These are phyloP conservation scores for Drosophila formosana DNA, from an alignment of 2,888 invertebrate genomes.

Conservation along the genomic window DNA sequence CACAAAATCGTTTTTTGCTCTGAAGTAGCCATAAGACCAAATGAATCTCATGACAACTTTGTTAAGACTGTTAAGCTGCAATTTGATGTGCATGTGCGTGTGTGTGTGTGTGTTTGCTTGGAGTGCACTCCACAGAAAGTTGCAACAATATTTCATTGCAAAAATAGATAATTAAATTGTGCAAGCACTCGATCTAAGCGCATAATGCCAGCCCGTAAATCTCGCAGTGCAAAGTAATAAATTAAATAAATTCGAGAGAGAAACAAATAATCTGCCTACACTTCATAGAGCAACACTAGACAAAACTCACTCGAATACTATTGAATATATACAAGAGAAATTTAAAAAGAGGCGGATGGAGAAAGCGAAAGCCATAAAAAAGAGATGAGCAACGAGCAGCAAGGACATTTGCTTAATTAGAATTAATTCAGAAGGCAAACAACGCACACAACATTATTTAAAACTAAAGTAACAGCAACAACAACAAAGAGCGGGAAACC, in stretches of 20 bases:
- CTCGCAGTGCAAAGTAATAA: background rate
- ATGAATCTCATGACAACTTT: slow-evolving; percentile 24
- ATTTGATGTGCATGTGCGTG: slow-evolving; percentile 1
- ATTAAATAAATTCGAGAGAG: background rate
- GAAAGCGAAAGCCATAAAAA: background rate
- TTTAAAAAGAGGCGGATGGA: no score
- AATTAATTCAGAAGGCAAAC: slow-evolving; percentile 48
- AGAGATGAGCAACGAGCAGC: background rate
- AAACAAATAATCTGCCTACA: background rate
- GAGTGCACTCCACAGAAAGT: background rate
- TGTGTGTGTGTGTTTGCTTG: background rate
- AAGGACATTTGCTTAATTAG: slow-evolving; percentile 32
- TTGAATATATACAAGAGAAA: no score
- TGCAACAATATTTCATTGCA: background rate
- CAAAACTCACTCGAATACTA: no score
- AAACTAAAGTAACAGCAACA: slow-evolving; percentile 6
- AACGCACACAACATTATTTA: slow-evolving; percentile 28
- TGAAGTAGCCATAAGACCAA: slow-evolving; percentile 17
- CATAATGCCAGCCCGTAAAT: background rate
- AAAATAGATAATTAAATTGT: background rate
- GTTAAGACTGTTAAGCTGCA: slow-evolving; percentile 20
- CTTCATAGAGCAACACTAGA: no score
- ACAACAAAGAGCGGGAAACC: slow-evolving; percentile 1
- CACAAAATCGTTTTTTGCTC: slow-evolving; percentile 10
- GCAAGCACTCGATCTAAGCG: background rate